Evolutionary conservation across 2,113 vertebrate genomes (phyloP).

Genomic region (Oreotrochilus melanogaster): DNA sequence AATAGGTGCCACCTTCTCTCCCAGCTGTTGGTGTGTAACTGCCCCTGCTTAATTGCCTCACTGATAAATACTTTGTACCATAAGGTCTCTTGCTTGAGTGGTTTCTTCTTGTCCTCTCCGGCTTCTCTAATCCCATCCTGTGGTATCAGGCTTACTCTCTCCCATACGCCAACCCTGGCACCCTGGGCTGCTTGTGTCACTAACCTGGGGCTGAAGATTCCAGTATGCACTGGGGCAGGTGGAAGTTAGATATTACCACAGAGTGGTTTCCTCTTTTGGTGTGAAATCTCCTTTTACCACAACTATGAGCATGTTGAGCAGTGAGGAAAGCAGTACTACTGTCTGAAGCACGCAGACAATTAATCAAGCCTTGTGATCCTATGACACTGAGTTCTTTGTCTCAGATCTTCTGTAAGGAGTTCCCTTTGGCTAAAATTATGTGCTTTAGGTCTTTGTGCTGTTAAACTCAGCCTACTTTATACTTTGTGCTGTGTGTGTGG

Average conservation of each 20-base stretch:
- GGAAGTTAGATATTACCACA: not conserved
- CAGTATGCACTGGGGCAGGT: not conserved
- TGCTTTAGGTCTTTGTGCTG: not conserved
- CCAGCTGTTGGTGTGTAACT: not conserved
- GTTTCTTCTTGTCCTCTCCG: not conserved
- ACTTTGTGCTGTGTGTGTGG: not conserved
- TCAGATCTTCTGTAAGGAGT: not conserved
- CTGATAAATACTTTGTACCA: not conserved
- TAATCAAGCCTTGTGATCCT: constrained; percentile 5
- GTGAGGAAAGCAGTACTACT: not conserved
- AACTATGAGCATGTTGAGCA: not conserved
- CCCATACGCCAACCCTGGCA: not conserved
- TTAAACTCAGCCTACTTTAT: not conserved
- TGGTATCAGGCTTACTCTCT: not conserved
- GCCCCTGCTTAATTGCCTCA: constrained; percentile 9
- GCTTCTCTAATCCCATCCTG: constrained; percentile 19
- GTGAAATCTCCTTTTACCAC: constrained; percentile 4
- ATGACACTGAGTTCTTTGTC: not conserved
- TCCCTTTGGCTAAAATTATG: not conserved
- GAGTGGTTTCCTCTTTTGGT: not conserved
- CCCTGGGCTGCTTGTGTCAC: not conserved
- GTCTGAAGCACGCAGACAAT: not conserved
- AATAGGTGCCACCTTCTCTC: not conserved
- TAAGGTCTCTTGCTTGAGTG: not conserved
- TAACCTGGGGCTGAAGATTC: not conserved